Percentiles rank a stretch among this genome's conserved stretches.
Conservation (phyloP, 2,888 invertebrate genomes). For the Cordilura impudica region DNA sequence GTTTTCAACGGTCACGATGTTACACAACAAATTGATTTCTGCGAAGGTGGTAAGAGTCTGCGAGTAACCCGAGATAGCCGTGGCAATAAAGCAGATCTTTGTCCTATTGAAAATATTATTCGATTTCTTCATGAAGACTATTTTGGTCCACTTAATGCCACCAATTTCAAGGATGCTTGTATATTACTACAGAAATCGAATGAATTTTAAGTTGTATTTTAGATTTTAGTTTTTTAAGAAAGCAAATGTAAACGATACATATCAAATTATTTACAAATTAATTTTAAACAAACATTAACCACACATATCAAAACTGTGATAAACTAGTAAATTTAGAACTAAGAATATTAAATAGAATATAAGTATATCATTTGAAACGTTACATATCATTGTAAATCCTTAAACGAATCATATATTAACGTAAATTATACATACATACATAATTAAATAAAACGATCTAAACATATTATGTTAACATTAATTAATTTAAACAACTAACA, state of each 20-base stretch:
- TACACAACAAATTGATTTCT: constrained; percentile 89
- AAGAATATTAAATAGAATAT: constrained; percentile 21
- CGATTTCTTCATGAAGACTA: constrained; percentile 93
- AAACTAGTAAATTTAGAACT: constrained; percentile 53
- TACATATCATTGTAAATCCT: constrained; percentile 48
- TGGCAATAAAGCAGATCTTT: constrained; percentile 81
- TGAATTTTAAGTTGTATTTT: constrained; percentile 70
- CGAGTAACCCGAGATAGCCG: constrained; percentile 79
- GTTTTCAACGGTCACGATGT: constrained; percentile 92
- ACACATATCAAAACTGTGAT: constrained; percentile 62
- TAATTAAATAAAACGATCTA: not conserved
- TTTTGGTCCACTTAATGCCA: constrained; percentile 89
- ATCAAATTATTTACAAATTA: constrained; percentile 47
- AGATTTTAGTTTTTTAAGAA: not conserved
- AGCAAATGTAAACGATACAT: constrained; percentile 57
- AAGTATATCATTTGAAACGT: constrained; percentile 34
- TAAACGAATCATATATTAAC: not conserved
- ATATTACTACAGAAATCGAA: constrained; percentile 76
- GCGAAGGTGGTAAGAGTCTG: constrained; percentile 82
- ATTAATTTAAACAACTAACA: too few species aligned
- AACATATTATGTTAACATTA: not conserved
- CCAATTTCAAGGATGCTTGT: constrained; percentile 92
- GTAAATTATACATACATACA: constrained; percentile 4
- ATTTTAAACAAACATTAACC: constrained; percentile 38
- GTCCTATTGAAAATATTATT: constrained; percentile 92